Percentiles rank a stretch among this genome's conserved stretches.
phyloP scores from a whole-genome alignment of 2,113 vertebrate genomes.

The Lampris megalopsis region DNA sequence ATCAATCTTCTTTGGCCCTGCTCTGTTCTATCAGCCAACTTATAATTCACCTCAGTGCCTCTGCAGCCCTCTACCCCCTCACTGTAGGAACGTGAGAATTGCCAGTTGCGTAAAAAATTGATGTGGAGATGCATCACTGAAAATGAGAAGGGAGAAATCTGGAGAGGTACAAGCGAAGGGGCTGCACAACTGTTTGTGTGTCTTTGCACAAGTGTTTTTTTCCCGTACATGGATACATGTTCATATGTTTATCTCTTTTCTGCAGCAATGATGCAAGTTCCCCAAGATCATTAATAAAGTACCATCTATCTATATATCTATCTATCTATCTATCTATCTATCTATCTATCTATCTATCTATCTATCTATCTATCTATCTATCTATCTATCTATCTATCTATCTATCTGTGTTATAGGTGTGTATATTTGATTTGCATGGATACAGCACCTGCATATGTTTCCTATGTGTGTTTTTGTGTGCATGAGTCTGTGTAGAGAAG shows the following conservation, averaged over 20 bases:
- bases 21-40: slow-evolving; percentile 68
- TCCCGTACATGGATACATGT: too few species aligned
- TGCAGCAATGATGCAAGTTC: too few species aligned
- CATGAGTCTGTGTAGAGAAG: neutral
- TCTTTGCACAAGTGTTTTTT: neutral
- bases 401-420: too few species aligned
- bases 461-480: neutral
- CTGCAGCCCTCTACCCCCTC: slow-evolving; percentile 51
- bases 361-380: too few species aligned
- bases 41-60: slow-evolving; percentile 76
- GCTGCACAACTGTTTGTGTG: slow-evolving; percentile 23
- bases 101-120: slow-evolving; percentile 73
- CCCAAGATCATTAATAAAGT: too few species aligned
- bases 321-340: too few species aligned
- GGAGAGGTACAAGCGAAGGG: slow-evolving; percentile 21
- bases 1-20: slow-evolving; percentile 69
- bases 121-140: slow-evolving; percentile 67
- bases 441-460: too few species aligned
- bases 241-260: too few species aligned
- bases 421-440: too few species aligned
- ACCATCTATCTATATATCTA: too few species aligned
- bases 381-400: too few species aligned
- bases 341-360: too few species aligned
- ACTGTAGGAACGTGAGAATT: slow-evolving; percentile 65
- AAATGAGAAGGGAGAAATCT: slow-evolving; percentile 34